A percentile compares a stretch with the other conserved stretches of the same genome.
phyloP scores from a whole-genome alignment of 2,888 invertebrate genomes.

The Monoplex corrugatus region DNA sequence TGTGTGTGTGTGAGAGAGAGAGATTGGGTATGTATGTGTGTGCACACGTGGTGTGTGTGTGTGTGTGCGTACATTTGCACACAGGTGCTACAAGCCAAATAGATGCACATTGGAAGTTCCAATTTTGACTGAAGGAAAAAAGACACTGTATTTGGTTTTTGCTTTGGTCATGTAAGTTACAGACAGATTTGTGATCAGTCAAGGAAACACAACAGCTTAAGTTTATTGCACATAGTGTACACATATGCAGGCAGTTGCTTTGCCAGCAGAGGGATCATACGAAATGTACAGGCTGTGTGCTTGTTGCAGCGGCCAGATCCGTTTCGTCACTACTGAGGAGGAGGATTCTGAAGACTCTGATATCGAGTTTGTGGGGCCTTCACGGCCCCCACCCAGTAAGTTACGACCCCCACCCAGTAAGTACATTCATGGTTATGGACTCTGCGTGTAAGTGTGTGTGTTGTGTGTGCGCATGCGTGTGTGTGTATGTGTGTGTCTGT shows the following conservation, averaged over 20 bases:
- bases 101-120: neutral
- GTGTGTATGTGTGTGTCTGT: neutral
- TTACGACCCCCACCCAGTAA: neutral
- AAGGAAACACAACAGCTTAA: no score
- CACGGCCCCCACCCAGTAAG: slow-evolving; percentile 60
- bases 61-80: no score
- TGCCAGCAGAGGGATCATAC: neutral
- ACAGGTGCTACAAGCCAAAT: no score
- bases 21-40: no score
- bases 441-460: neutral
- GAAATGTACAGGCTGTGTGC: slow-evolving; percentile 38
- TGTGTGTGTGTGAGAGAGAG: no score
- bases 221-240: neutral
- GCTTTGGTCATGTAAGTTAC: neutral
- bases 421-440: neutral
- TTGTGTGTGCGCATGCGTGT: neutral
- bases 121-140: neutral
- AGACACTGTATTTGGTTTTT: neutral
- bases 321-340: slow-evolving; percentile 72
- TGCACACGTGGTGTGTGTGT: no score
- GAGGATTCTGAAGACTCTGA: slow-evolving; percentile 66
- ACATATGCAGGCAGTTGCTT: neutral
- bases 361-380: slow-evolving; percentile 59
- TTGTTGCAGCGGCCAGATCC: slow-evolving; percentile 79
- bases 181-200: neutral